Conservation (phyloP, 2,797 vertebrate genomes). For the Triplophysa bombifrons region DNA sequence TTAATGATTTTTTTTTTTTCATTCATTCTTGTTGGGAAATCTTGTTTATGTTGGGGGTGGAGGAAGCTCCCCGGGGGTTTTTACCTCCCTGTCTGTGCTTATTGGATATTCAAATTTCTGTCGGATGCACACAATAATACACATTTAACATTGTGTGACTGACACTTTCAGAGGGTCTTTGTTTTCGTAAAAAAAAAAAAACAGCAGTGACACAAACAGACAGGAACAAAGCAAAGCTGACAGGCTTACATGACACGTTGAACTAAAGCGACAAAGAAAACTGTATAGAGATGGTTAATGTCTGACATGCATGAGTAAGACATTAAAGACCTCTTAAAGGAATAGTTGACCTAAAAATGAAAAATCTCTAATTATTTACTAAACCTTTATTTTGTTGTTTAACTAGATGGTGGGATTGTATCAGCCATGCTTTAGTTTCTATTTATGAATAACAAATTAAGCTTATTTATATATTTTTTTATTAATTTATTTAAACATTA, state of each 20-base stretch:
- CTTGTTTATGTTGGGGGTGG: slow-evolving; percentile 37
- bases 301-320: slow-evolving; percentile 32
- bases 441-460: no score
- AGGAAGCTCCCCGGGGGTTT: slow-evolving; percentile 38
- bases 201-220: slow-evolving; percentile 47
- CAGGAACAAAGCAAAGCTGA: slow-evolving; percentile 38
- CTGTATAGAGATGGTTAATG: slow-evolving; percentile 37
- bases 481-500: no score
- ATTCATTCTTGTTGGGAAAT: slow-evolving; percentile 19
- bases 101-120: slow-evolving; percentile 59
- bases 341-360: slow-evolving; percentile 1
- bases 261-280: slow-evolving; percentile 43
- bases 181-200: slow-evolving; percentile 52
- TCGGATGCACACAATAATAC: slow-evolving; percentile 47
- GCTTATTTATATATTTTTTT: no score
- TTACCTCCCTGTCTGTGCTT: slow-evolving; percentile 47
- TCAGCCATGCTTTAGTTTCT: no score
- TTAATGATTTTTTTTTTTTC: neutral
- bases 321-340: slow-evolving; percentile 43
- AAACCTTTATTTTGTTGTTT: neutral
- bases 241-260: slow-evolving; percentile 44
- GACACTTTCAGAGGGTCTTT: slow-evolving; percentile 51
- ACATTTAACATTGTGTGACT: slow-evolving; percentile 48
- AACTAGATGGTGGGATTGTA: neutral
- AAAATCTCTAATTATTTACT: neutral